These are phyloP conservation scores for Aramus guarauna DNA, from an alignment of 2,113 vertebrate species.

Conservation along the genomic window DNA sequence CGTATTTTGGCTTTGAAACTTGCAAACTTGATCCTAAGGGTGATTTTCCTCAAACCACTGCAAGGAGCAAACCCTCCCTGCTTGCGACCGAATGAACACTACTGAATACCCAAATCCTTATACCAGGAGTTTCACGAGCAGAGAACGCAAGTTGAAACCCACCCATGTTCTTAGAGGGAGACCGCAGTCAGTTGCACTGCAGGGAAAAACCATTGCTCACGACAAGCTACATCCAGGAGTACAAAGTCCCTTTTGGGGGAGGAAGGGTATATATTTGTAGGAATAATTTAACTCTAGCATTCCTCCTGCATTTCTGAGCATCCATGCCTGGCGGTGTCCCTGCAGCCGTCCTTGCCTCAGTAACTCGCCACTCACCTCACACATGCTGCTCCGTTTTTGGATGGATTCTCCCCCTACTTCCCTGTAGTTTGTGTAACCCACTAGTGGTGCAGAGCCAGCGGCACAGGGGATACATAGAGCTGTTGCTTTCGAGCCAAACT, in stretches of 20 bases:
- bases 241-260: neutral
- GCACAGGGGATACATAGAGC: neutral
- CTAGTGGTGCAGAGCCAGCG: neutral
- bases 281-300: neutral
- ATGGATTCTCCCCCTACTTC: neutral
- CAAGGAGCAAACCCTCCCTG: conserved; percentile 22
- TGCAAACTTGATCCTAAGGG: neutral
- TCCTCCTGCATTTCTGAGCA: neutral
- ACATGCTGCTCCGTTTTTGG: neutral
- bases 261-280: neutral
- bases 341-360: neutral
- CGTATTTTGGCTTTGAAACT: conserved; percentile 4
- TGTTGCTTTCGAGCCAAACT: neutral
- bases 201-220: neutral
- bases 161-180: neutral
- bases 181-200: neutral
- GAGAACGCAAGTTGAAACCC: neutral
- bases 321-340: neutral
- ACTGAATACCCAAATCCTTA: neutral
- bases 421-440: neutral
- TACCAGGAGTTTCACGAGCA: neutral
- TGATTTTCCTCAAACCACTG: neutral
- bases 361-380: neutral
- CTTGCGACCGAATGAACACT: neutral
- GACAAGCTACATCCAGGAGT: neutral